These are phyloP conservation scores for Mola mola DNA, from an alignment of 2,113 vertebrate species.

Conservation along the genomic window DNA sequence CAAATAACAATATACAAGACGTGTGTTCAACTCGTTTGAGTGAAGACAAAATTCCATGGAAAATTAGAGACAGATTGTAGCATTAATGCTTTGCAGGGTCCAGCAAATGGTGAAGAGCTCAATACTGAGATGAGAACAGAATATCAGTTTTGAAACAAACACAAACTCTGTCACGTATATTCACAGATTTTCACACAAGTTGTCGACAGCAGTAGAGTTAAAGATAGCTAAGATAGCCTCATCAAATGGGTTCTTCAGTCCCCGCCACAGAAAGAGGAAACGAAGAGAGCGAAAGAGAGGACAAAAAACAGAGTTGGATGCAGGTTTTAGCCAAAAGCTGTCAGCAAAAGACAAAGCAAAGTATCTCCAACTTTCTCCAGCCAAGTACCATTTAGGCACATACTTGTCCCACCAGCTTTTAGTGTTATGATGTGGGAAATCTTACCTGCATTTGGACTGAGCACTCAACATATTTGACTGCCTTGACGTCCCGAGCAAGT, in stretches of 20 bases:
- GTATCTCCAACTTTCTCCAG: slow-evolving; percentile 30
- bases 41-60: slow-evolving; percentile 49
- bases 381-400: slow-evolving; percentile 11
- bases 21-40: slow-evolving; percentile 49
- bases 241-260: slow-evolving; percentile 99
- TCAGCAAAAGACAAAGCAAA: slow-evolving; percentile 57
- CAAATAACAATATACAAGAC: slow-evolving; percentile 71
- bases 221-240: slow-evolving; percentile 95
- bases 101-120: slow-evolving; percentile 34
- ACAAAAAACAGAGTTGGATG: slow-evolving; percentile 60
- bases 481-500: slow-evolving; percentile 96
- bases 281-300: slow-evolving; percentile 84
- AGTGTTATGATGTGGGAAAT: slow-evolving; percentile 1
- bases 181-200: slow-evolving; percentile 41
- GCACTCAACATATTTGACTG: slow-evolving; percentile 98
- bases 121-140: slow-evolving; percentile 29
- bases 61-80: slow-evolving; percentile 41
- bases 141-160: slow-evolving; percentile 34
- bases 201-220: slow-evolving; percentile 42
- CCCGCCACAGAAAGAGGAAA: slow-evolving; percentile 92
- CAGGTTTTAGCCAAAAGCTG: slow-evolving; percentile 36
- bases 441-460: slow-evolving; percentile 92
- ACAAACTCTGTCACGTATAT: slow-evolving; percentile 23
- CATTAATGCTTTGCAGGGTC: slow-evolving; percentile 36
- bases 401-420: background rate